Base-by-base conservation (phyloP, 2,888 invertebrate species). In the Nebria brevicollis region DNA sequence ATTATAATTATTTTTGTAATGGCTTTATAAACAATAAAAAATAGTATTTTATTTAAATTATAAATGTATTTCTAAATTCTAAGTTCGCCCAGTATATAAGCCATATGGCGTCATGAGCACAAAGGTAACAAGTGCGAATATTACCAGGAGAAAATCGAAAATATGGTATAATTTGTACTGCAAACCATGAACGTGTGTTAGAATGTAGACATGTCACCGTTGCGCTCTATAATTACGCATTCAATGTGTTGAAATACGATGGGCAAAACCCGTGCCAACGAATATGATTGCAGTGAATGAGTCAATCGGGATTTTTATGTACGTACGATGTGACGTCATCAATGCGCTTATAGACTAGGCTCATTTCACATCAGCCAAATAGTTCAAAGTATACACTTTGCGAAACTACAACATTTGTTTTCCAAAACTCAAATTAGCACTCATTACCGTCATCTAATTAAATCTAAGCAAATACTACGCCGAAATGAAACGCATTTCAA, bases 1-100 rank as follows among this genome's bases (percentile, higher is more conserved):
- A 80, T 75, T 79, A 79, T 79, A 79, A 79, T 79, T 80, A 80
- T 80, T 80, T 80, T 80, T 80, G 80, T 80, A 80, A 80, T 80
- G 80, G 80, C 80, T 75, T 80, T 80, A 65, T 75, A 80, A 80
- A 80, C 80, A 80, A 80, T 80, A 80, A 80, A 79, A 79, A 80
- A 80, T 80, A 80, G 75, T 34, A 34, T 80, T 80, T 80, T 75
- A 70, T 75, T 80, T 26, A 80, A 80, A 80, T 73, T 75, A 80
- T 75, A 70, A 70, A 34, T 34, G 34, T 70, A 70, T 26, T 25
- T 34, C 10, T 70, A 70, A 70, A 54, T 8, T 20, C 54, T 54
- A 54, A 54, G 11, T 13, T 11, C 0, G 54, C 54, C 54, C 13
- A 54, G 13, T 54, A 54, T 54, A 54, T 54, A 54, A 54, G 54